phyloP scores from a whole-genome alignment of 2,888 invertebrate genomes.

The Brachyopa scutellaris region DNA sequence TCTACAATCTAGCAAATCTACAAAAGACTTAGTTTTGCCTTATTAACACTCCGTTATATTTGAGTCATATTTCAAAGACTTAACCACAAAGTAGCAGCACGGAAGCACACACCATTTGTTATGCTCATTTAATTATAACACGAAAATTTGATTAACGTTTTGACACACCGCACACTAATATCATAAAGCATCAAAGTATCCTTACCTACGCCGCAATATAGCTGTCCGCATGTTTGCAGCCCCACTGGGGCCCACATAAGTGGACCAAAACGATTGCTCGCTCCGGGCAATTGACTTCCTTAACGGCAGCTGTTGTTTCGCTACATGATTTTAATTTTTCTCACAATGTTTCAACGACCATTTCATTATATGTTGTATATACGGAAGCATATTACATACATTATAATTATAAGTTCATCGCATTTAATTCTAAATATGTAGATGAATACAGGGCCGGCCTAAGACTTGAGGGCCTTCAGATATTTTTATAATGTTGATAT shows the following conservation, averaged over 20 bases:
- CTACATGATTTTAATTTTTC: constrained; percentile 52
- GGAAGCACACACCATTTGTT: too few species aligned
- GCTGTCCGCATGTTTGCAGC: neutral
- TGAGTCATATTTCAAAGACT: constrained; percentile 13
- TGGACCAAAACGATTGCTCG: constrained; percentile 49
- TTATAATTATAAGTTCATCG: too few species aligned
- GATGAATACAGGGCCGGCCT: too few species aligned
- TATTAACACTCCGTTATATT: too few species aligned
- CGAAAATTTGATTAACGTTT: constrained; percentile 30
- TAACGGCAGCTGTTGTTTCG: constrained; percentile 45
- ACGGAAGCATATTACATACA: too few species aligned
- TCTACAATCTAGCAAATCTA: too few species aligned
- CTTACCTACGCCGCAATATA: too few species aligned
- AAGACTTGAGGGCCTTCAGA: too few species aligned
- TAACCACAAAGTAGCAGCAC: constrained; percentile 11
- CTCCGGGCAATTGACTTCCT: constrained; percentile 36
- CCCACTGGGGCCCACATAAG: neutral
- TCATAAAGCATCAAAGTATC: constrained; percentile 16
- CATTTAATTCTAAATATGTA: too few species aligned
- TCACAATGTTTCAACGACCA: constrained; percentile 42
- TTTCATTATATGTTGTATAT: constrained; percentile 17
- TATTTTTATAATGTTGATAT: too few species aligned
- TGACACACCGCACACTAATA: constrained; percentile 25
- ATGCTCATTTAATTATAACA: constrained; percentile 28
- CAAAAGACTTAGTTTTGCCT: too few species aligned